phyloP scores from a whole-genome alignment of 2,888 invertebrate species.

The Drosophila ustulata region DNA sequence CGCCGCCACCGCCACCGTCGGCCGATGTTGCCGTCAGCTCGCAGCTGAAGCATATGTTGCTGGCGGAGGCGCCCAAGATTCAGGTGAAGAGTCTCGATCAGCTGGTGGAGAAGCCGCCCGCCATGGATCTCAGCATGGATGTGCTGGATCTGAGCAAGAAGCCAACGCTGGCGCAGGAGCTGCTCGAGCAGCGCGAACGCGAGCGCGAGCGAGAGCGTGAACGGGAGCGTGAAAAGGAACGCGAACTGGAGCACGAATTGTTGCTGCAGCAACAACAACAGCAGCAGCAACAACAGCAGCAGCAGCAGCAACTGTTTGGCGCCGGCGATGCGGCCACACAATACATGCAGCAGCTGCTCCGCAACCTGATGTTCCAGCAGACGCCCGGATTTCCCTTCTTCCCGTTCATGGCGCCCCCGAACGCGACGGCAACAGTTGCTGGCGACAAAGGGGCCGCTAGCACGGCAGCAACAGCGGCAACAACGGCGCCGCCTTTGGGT shows the following conservation, averaged over 20 bases:
- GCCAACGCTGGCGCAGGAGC: conserved; percentile 78
- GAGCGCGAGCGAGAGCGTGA: conserved; percentile 14
- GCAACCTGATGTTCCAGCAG: conserved; percentile 87
- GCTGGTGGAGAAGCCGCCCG: conserved; percentile 85
- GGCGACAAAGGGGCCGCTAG: conserved; percentile 57
- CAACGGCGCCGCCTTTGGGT: neutral
- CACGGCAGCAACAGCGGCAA: conserved; percentile 39
- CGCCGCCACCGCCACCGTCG: conserved; percentile 39
- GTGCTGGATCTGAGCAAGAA: conserved; percentile 94
- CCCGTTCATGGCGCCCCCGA: conserved; percentile 62
- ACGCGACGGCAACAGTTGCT: conserved; percentile 30
- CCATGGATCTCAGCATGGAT: conserved; percentile 91
- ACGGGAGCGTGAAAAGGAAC: conserved; percentile 3
- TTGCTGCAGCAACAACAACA: conserved; percentile 30
- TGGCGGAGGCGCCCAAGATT: conserved; percentile 85
- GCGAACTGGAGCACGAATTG: conserved; percentile 34
- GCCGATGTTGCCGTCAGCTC: conserved; percentile 82
- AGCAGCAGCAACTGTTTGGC: conserved; percentile 89
- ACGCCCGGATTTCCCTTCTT: conserved; percentile 88
- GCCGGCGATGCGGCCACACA: conserved; percentile 65
- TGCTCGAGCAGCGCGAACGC: conserved; percentile 6
- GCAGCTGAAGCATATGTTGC: conserved; percentile 86
- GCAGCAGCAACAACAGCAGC: conserved; percentile 27
- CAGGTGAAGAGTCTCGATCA: conserved; percentile 88
- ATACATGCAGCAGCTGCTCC: conserved; percentile 88